These are phyloP conservation scores for Eonycteris spelaea DNA, from an alignment of 2,113 vertebrate genomes.

Conservation along the genomic window DNA sequence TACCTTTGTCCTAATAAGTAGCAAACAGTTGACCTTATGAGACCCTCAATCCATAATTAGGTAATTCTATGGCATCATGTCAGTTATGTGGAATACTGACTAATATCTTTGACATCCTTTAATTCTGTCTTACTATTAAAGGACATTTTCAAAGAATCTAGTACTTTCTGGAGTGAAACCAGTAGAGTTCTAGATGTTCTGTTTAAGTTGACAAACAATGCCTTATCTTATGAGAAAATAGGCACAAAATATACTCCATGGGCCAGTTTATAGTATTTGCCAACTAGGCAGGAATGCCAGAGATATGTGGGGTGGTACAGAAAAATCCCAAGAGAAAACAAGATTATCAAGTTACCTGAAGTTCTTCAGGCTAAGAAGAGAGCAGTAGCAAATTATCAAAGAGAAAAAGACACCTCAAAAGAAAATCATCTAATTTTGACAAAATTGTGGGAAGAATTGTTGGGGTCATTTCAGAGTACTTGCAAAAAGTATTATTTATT, in stretches of 20 bases:
- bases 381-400: not conserved
- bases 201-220: not conserved
- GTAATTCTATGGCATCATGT: not conserved
- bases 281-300: not conserved
- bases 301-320: not conserved
- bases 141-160: not conserved
- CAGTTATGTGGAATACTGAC: not conserved
- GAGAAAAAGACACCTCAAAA: not conserved
- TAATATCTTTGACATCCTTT: not conserved
- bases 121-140: not conserved
- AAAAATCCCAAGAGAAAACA: constrained; percentile 6
- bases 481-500: not conserved
- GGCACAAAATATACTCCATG: not conserved
- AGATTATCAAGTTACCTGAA: not conserved
- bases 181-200: not conserved
- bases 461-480: not conserved
- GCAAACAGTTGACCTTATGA: constrained; percentile 13
- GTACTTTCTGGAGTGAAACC: not conserved
- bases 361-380: not conserved
- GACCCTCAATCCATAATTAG: not conserved
- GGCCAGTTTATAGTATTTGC: not conserved
- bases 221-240: not conserved
- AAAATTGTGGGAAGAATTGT: not conserved
- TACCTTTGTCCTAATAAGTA: not conserved
- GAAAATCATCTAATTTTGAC: not conserved